Evolutionary conservation across 2,113 vertebrate genomes (phyloP).

Genomic region (Hemicordylus capensis): DNA sequence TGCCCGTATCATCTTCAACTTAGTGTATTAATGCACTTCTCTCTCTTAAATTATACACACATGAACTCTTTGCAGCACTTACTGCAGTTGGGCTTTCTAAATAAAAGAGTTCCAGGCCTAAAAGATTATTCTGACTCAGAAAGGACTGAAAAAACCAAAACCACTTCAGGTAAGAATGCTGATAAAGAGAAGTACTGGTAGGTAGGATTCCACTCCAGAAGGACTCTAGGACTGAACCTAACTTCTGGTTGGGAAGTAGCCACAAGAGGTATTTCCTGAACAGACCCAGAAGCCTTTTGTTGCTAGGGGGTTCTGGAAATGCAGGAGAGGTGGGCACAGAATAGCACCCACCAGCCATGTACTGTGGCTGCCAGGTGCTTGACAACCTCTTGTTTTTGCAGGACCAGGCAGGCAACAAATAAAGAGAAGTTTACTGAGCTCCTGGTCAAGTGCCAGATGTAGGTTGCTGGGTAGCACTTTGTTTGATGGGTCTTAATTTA

Average conservation of each 20-base stretch:
- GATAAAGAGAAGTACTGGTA: neutral
- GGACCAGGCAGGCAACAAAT: too few relatives aligned
- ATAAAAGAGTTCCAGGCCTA: constrained; percentile 16
- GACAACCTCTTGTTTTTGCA: too few relatives aligned
- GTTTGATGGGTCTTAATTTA: too few relatives aligned
- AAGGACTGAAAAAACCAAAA: neutral
- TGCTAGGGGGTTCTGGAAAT: too few relatives aligned
- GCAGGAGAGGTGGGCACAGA: too few relatives aligned
- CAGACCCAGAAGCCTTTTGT: neutral
- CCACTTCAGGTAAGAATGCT: neutral
- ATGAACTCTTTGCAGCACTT: neutral
- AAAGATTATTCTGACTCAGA: neutral
- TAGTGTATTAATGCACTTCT: neutral
- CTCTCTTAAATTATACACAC: constrained; percentile 5
- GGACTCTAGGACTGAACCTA: neutral
- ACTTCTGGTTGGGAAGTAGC: too few relatives aligned
- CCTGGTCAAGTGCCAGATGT: too few relatives aligned
- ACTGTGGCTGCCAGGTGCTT: too few relatives aligned
- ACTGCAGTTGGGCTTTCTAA: constrained; percentile 11
- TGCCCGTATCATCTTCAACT: neutral
- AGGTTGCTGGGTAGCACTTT: too few relatives aligned
- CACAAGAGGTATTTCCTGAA: neutral
- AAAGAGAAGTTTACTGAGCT: too few relatives aligned
- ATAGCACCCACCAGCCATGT: too few relatives aligned
- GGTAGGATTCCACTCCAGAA: neutral